phyloP scores from a whole-genome alignment of 1,140 invertebrate species.

The Calephelis nemesis region DNA sequence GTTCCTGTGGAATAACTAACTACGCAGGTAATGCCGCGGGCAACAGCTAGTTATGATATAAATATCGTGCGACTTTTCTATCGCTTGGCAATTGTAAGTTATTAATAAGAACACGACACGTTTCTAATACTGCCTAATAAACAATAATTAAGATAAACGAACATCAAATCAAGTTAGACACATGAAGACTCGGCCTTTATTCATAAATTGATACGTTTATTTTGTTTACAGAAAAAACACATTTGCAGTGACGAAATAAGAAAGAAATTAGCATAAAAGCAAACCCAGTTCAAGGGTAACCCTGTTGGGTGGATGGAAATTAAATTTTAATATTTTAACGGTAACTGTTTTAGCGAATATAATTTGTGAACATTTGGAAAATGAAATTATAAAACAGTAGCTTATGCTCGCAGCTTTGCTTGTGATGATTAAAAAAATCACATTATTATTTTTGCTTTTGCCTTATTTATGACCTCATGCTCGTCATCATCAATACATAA shows the following conservation, averaged over 20 bases:
- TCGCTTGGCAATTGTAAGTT: too few relatives aligned
- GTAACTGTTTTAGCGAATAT: conserved; percentile 18
- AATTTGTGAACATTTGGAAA: conserved; percentile 14
- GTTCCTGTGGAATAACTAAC: too few relatives aligned
- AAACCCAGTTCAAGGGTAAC: conserved; percentile 3
- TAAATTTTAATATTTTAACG: conserved; percentile 30
- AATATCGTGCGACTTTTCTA: too few relatives aligned
- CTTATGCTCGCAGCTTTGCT: neutral
- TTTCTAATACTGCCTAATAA: conserved; percentile 4
- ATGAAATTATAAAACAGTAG: neutral
- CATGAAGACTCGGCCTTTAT: neutral
- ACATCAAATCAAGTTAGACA: neutral
- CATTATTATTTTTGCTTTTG: neutral
- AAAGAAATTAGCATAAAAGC: conserved; percentile 13
- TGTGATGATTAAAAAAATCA: too few relatives aligned
- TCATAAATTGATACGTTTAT: neutral
- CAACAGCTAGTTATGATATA: too few relatives aligned
- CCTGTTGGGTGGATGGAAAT: conserved; percentile 19
- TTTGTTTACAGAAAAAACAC: neutral
- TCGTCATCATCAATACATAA: too few relatives aligned
- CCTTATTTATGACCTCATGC: neutral
- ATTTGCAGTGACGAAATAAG: neutral
- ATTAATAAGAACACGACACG: neutral
- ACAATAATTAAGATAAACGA: conserved; percentile 6
- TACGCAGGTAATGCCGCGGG: too few relatives aligned